A percentile compares a stretch with the other conserved stretches of the same genome.
Conservation (phyloP, 2,797 vertebrate species). For the Alauda arvensis region DNA sequence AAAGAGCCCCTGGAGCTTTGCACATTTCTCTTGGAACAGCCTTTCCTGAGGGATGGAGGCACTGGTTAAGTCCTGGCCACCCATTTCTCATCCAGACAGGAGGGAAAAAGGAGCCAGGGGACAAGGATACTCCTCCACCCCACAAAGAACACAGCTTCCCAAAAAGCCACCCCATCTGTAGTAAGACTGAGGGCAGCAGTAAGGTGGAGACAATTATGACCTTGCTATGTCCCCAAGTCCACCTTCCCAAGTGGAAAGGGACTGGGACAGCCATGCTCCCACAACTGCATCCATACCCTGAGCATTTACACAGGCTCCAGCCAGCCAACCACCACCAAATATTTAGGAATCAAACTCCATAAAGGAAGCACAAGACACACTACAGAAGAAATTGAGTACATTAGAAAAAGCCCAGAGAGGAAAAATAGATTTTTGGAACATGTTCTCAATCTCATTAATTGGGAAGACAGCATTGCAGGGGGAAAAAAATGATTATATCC, state of each 20-base stretch:
- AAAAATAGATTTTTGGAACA: constrained; percentile 58
- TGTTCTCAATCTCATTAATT: constrained; percentile 67
- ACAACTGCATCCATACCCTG: background rate
- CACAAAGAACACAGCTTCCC: background rate
- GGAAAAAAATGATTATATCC: constrained; percentile 2
- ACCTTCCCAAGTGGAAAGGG: background rate
- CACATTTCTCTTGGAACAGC: background rate
- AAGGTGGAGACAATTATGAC: too few relatives aligned
- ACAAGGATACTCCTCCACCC: rapidly evolving
- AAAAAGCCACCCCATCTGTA: background rate
- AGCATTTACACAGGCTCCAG: background rate
- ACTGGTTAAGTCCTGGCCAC: background rate
- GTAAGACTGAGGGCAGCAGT: background rate
- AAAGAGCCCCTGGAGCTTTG: background rate
- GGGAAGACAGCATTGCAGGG: constrained; percentile 53
- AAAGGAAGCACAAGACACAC: constrained; percentile 26
- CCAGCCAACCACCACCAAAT: background rate
- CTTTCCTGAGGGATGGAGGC: background rate
- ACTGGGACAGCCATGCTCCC: background rate
- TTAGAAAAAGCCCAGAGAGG: constrained; percentile 53
- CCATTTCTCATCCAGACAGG: background rate
- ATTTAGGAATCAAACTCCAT: constrained; percentile 36
- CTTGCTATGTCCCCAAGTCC: background rate
- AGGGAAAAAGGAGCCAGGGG: background rate
- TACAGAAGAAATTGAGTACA: constrained; percentile 50